phyloP scores from a whole-genome alignment of 2,113 vertebrate species.

The Miniopterus natalensis region DNA sequence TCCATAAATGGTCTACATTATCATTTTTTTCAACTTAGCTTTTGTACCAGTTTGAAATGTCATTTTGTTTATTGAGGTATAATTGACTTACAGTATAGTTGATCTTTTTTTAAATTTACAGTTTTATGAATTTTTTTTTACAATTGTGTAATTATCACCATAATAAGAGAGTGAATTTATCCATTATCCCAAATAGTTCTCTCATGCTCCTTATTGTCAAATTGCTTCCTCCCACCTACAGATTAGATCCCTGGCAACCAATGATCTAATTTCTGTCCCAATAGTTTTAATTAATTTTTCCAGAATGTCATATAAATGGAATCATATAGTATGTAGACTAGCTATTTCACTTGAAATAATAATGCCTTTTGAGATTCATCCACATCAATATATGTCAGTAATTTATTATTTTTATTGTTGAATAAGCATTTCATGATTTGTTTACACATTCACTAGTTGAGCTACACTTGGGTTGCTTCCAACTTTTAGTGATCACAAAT shows the following conservation, averaged over 20 bases:
- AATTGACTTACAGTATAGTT: constrained; percentile 24
- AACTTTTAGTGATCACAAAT: neutral
- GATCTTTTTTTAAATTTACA: neutral
- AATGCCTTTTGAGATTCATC: neutral
- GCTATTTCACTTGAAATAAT: neutral
- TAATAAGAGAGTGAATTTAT: neutral
- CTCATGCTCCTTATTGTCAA: neutral
- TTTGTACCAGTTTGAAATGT: neutral
- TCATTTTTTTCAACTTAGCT: constrained; percentile 10
- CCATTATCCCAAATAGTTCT: neutral
- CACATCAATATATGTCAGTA: neutral
- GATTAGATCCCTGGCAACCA: neutral
- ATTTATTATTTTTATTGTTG: neutral
- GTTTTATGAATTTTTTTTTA: neutral
- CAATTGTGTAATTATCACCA: neutral
- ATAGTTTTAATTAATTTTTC: constrained; percentile 8
- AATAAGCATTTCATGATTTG: neutral
- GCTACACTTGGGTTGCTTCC: neutral
- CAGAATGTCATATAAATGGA: neutral
- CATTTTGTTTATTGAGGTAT: constrained; percentile 12
- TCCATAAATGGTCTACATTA: neutral
- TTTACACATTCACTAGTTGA: neutral
- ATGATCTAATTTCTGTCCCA: neutral
- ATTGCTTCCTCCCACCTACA: neutral
- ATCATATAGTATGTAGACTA: neutral